Conservation (phyloP, 2,113 vertebrate genomes). For the Protomyctophum bolini region DNA sequence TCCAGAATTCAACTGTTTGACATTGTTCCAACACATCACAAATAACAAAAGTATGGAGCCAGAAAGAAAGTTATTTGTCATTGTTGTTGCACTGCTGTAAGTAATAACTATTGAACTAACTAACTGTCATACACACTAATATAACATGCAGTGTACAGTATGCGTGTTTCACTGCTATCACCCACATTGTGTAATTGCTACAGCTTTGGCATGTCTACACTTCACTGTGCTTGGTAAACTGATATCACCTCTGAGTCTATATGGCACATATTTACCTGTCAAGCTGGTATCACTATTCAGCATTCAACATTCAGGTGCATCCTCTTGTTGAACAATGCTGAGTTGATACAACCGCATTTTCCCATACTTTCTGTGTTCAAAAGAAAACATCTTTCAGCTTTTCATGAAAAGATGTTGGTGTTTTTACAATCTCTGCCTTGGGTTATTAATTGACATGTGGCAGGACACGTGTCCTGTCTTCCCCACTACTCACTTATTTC, state of each 20-base stretch:
- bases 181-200: slow-evolving; percentile 41
- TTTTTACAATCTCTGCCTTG: slow-evolving; percentile 86
- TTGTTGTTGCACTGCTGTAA: neutral
- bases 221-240: slow-evolving; percentile 25
- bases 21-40: too few relatives aligned
- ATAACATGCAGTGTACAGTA: slow-evolving; percentile 28
- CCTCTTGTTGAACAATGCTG: slow-evolving; percentile 49
- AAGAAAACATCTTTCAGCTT: slow-evolving; percentile 71
- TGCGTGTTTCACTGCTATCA: slow-evolving; percentile 51
- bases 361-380: slow-evolving; percentile 58
- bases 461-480: slow-evolving; percentile 39
- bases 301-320: slow-evolving; percentile 51
- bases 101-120: slow-evolving; percentile 22
- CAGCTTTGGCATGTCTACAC: slow-evolving; percentile 51
- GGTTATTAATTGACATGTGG: slow-evolving; percentile 46
- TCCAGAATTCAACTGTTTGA: too few relatives aligned
- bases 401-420: slow-evolving; percentile 77
- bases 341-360: slow-evolving; percentile 44
- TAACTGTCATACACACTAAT: slow-evolving; percentile 8
- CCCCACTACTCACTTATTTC: slow-evolving; percentile 35
- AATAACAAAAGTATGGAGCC: too few relatives aligned
- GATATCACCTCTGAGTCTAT: slow-evolving; percentile 23
- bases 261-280: slow-evolving; percentile 49
- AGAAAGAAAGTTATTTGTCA: too few relatives aligned
- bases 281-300: slow-evolving; percentile 31